Percentiles rank a stretch among this genome's conserved stretches.
These are phyloP conservation scores for Porites cylindrica DNA, from an alignment of 92 coral and sea anemone genomes.

Conservation along the genomic window DNA sequence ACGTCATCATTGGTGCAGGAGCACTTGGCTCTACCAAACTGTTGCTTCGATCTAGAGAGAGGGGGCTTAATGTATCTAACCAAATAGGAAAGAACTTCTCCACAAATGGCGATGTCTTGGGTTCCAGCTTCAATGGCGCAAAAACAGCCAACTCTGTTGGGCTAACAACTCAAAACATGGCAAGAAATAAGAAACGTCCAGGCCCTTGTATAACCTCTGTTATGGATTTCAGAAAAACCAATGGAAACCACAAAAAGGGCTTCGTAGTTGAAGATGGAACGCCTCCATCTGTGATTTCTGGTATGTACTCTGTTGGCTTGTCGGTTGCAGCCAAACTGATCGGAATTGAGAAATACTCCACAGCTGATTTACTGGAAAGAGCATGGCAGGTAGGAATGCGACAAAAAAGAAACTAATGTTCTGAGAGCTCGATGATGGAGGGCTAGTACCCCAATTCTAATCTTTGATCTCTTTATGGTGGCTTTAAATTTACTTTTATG, in stretches of 20 bases:
- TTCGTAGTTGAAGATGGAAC: conserved; percentile 71
- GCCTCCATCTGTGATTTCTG: conserved; percentile 42
- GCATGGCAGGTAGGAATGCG: conserved; percentile 24
- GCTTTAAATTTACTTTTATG: too few species aligned
- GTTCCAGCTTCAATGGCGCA: conserved; percentile 69
- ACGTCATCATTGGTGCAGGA: conserved; percentile 72
- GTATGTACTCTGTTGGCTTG: conserved; percentile 47
- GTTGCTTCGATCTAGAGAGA: conserved; percentile 67
- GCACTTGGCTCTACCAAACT: conserved; percentile 74
- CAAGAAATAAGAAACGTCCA: conserved; percentile 39
- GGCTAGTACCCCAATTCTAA: too few species aligned
- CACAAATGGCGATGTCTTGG: conserved; percentile 68
- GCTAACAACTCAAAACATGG: conserved; percentile 11
- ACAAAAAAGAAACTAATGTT: too few species aligned
- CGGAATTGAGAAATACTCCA: conserved; percentile 28
- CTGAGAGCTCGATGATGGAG: too few species aligned
- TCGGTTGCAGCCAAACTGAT: conserved; percentile 47
- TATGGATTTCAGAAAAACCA: conserved; percentile 57
- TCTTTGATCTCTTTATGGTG: too few species aligned
- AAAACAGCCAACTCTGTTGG: conserved; percentile 56
- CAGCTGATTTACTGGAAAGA: conserved; percentile 32
- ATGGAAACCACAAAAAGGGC: conserved; percentile 27
- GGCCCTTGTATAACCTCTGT: conserved; percentile 72
- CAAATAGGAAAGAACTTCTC: conserved; percentile 63
- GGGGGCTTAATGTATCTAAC: conserved; percentile 56